Evolutionary conservation across 2,888 invertebrate species (phyloP).

Genomic region (Gasteruption jaculator): DNA sequence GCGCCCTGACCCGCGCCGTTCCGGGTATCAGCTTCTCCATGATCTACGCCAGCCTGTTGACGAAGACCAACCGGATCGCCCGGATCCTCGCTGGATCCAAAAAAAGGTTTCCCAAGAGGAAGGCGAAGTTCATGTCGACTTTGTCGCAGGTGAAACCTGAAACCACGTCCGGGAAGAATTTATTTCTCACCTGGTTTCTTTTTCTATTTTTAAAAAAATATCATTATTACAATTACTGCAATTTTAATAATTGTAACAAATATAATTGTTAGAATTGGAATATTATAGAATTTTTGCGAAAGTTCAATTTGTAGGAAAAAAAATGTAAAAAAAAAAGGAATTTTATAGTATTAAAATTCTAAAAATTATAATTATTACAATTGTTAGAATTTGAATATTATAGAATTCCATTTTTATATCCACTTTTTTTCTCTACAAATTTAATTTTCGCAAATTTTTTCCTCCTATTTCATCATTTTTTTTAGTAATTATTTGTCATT

Average conservation of each 20-base stretch:
- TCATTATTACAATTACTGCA: not conserved
- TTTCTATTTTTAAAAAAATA: not conserved
- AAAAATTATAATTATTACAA: no score
- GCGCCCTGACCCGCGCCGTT: constrained; percentile 59
- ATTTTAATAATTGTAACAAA: not conserved
- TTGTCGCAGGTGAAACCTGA: not conserved
- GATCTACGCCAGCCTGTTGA: constrained; percentile 70
- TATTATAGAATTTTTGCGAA: no score
- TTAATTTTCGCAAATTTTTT: not conserved
- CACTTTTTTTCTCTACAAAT: no score
- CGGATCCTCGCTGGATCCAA: constrained; percentile 49
- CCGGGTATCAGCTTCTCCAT: constrained; percentile 67
- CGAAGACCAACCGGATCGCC: constrained; percentile 75
- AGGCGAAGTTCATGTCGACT: constrained; percentile 66
- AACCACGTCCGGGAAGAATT: no score
- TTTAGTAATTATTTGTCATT: not conserved
- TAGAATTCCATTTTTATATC: no score
- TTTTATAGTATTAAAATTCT: no score
- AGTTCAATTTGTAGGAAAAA: no score
- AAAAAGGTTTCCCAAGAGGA: constrained; percentile 69
- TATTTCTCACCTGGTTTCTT: no score
- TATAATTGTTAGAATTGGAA: constrained; percentile 4
- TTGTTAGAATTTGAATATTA: no score
- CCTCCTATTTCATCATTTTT: not conserved
- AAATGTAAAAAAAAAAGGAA: no score